phyloP scores from a whole-genome alignment of 2,888 invertebrate species.

The Chloromyia formosa region DNA sequence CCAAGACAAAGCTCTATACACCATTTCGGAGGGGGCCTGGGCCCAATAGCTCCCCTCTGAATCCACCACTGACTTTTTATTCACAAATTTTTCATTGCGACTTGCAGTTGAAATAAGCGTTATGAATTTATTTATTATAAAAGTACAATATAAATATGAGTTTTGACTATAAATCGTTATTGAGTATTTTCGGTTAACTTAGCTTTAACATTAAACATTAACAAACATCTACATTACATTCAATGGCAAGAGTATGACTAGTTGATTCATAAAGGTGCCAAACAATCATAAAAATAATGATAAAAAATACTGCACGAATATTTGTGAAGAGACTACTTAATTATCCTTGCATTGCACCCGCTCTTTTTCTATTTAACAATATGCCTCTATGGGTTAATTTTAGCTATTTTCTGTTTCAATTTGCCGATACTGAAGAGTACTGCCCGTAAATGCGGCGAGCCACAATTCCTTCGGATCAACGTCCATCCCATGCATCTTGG shows the following conservation, averaged over 20 bases:
- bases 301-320: not conserved
- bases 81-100: too few relatives aligned
- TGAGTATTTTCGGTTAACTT: too few relatives aligned
- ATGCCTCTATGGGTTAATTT: not conserved
- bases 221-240: not conserved
- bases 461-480: constrained; percentile 39
- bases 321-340: not conserved
- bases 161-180: too few relatives aligned
- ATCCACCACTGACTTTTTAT: too few relatives aligned
- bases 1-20: too few relatives aligned
- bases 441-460: constrained; percentile 48
- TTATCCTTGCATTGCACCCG: constrained; percentile 2
- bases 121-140: too few relatives aligned
- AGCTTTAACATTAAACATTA: too few relatives aligned
- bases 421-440: constrained; percentile 35
- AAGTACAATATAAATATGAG: too few relatives aligned
- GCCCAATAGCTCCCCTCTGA: too few relatives aligned
- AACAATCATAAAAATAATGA: too few relatives aligned
- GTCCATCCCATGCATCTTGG: constrained; percentile 10
- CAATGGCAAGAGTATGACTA: constrained; percentile 38
- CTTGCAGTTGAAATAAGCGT: too few relatives aligned
- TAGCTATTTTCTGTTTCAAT: not conserved
- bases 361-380: not conserved
- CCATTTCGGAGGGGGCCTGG: too few relatives aligned
- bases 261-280: not conserved